Evolutionary conservation across 2,888 invertebrate species (phyloP).

Genomic region (Lycophotia porphyrea): DNA sequence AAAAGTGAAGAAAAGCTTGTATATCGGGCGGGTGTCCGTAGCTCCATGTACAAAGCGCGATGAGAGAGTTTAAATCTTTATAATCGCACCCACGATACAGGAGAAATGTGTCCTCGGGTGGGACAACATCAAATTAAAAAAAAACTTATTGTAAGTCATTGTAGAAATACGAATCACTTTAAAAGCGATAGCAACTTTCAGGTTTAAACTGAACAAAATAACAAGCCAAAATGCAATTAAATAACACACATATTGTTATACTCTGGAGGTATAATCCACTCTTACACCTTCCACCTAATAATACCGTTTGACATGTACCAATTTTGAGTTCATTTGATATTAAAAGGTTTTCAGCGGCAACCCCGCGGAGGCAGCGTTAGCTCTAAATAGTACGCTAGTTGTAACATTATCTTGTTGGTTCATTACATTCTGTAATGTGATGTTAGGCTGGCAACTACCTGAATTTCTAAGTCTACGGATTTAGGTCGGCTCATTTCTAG

Average conservation of each 20-base stretch:
- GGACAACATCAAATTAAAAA: no score
- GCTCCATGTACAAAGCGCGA: no score
- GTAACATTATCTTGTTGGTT: conserved; percentile 61
- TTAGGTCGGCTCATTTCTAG: conserved; percentile 36
- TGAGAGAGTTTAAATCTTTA: neutral
- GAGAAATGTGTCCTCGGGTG: neutral
- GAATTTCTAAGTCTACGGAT: conserved; percentile 48
- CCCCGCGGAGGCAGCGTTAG: conserved; percentile 60
- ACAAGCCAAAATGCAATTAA: neutral
- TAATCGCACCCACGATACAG: neutral
- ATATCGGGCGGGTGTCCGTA: neutral
- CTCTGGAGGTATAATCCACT: conserved; percentile 55
- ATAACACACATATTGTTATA: neutral
- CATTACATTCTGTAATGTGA: conserved; percentile 58
- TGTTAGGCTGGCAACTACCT: conserved; percentile 53
- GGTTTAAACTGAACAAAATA: neutral
- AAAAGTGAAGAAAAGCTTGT: neutral
- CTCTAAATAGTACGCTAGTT: conserved; percentile 66
- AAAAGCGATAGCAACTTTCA: neutral
- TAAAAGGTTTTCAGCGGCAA: conserved; percentile 86
- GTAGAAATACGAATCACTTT: neutral
- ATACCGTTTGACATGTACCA: conserved; percentile 89
- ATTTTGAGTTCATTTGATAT: conserved; percentile 90
- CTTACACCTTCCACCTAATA: conserved; percentile 79
- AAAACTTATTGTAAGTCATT: neutral